Evolutionary conservation across 1,140 invertebrate species (phyloP).

Genomic region (Leptinotarsa texana): DNA sequence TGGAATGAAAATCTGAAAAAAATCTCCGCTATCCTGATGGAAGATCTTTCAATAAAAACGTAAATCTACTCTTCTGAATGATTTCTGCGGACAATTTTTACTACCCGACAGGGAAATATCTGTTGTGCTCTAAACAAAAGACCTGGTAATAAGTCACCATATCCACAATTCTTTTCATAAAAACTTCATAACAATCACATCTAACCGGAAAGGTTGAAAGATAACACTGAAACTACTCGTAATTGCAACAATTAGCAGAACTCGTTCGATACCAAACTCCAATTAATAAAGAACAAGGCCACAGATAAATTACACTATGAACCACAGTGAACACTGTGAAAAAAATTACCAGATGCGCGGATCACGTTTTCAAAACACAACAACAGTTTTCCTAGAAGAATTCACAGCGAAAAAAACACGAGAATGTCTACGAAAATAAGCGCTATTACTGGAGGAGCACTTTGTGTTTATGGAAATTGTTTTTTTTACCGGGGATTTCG

Average conservation of each 20-base stretch:
- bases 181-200: background rate
- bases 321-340: background rate
- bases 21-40: too few relatives aligned
- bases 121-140: too few relatives aligned
- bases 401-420: too few relatives aligned
- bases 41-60: too few relatives aligned
- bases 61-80: too few relatives aligned
- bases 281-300: background rate
- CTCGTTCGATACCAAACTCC: constrained; percentile 1
- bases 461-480: background rate
- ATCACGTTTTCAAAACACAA: too few relatives aligned
- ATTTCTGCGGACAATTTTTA: too few relatives aligned
- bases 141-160: background rate
- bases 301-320: constrained; percentile 1
- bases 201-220: background rate
- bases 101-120: too few relatives aligned
- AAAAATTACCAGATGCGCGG: background rate
- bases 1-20: too few relatives aligned
- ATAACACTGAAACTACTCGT: background rate
- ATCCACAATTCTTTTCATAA: background rate
- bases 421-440: too few relatives aligned
- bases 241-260: background rate
- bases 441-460: too few relatives aligned
- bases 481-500: background rate
- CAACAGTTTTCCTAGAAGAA: too few relatives aligned